Base-by-base conservation (phyloP, 2,797 vertebrate species). In the Mycteria americana region DNA sequence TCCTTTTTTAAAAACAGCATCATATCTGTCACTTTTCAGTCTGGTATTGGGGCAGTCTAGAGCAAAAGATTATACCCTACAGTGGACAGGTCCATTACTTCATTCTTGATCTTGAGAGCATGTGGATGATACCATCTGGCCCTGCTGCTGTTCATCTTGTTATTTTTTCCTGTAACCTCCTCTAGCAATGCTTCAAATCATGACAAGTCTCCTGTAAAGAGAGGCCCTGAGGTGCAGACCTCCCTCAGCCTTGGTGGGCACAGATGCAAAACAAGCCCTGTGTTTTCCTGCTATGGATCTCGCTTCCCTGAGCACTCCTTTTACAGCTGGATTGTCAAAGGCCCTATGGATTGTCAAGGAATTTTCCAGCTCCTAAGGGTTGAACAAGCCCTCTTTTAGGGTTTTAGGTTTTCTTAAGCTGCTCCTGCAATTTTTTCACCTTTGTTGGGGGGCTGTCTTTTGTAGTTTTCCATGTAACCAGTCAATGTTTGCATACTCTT, bases 1-100 rank as follows among this genome's bases (percentile, higher is more conserved):
- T 15, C 21, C 35, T 21, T 31, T 22, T 8, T 11, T 4, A n/a
- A 27, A 41, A 41, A 3, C 0, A 53, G 11, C 63, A 37, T 25
- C 27, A 3, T 56, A 62, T 43, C 43, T 62, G 81, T 22, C 62
- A 22, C 23, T 27, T 77, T 50, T 70, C 60, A 15, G 46, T 3
- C 41, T 31, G n/a, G 6, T 56, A 2, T 13, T 43, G 50, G 83
- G 78, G 24, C 30, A 41, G 35, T 3, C 43, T 46, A 53, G 41
- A 81, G 46, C 15, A 46, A 70, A 56, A 43, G 23, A 33, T 50
- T 12, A 53, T 69, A n/a, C 13, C 56, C 43, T 4, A 4, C 25
- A n/a, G 64, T 22, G 60, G 73, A 57, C 56, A 41, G 68, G 46
- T 45, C 76, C 0, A 0, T 50, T 11, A 1, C 30, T 33, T 89